These are phyloP conservation scores for Prinia subflava DNA, from an alignment of 2,113 vertebrate genomes.

Conservation along the genomic window DNA sequence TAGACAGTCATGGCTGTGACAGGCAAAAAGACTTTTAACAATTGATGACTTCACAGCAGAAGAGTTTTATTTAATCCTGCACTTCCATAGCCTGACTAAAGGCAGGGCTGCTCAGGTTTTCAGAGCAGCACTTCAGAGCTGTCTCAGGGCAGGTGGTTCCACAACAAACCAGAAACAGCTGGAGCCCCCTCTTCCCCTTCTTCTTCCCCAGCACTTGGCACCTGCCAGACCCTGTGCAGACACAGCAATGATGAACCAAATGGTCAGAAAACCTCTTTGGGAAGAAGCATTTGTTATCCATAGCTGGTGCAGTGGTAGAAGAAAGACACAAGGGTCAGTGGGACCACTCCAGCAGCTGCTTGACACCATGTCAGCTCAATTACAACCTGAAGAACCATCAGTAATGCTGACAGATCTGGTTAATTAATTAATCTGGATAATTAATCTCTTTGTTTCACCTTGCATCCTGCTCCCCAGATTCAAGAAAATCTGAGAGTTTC, in stretches of 20 bases:
- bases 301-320: background rate
- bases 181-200: background rate
- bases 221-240: background rate
- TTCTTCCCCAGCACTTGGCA: rapidly evolving
- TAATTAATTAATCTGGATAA: background rate
- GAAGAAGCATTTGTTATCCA: background rate
- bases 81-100: background rate
- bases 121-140: background rate
- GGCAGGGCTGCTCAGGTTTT: background rate
- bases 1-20: background rate
- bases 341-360: background rate
- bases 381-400: background rate
- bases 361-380: background rate
- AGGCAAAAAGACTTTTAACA: background rate
- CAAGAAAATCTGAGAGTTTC: background rate
- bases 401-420: background rate
- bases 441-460: background rate
- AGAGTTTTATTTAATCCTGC: background rate
- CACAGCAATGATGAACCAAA: background rate
- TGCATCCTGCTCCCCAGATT: rapidly evolving
- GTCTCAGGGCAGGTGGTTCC: background rate
- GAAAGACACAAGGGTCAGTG: background rate
- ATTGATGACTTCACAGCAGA: background rate
- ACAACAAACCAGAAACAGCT: background rate
- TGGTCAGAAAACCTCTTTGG: background rate